phyloP scores from a whole-genome alignment of 1,140 invertebrate genomes.

The Trichonephila inaurata region DNA sequence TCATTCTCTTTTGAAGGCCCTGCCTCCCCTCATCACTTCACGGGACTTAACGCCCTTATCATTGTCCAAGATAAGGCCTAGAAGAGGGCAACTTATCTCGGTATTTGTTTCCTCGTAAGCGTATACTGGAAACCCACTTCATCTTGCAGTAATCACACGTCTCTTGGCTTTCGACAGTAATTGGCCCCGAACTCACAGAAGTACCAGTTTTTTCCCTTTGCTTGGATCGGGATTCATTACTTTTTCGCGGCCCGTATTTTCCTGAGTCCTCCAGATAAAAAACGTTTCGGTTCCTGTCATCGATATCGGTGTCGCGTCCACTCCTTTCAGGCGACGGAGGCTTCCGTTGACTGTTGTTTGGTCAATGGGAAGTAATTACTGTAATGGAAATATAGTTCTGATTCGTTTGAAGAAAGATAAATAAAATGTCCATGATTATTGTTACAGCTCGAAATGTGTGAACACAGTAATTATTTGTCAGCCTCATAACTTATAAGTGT shows the following conservation, averaged over 20 bases:
- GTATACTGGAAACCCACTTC: slow-evolving; percentile 29
- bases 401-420: no score
- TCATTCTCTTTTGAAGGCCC: background rate
- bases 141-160: slow-evolving; percentile 75
- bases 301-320: background rate
- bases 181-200: slow-evolving; percentile 34
- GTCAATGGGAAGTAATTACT: background rate
- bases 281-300: background rate
- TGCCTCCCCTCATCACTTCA: background rate
- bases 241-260: slow-evolving; percentile 51
- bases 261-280: slow-evolving; percentile 41
- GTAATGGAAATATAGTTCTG: no score
- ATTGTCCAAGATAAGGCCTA: slow-evolving; percentile 31
- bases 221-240: slow-evolving; percentile 26
- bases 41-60: slow-evolving; percentile 68
- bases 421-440: no score
- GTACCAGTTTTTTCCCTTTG: background rate
- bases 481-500: no score
- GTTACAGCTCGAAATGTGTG: no score
- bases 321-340: background rate
- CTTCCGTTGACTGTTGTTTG: background rate
- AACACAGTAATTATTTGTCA: no score
- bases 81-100: slow-evolving; percentile 67
- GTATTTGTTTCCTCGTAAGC: slow-evolving; percentile 34
- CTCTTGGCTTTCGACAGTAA: slow-evolving; percentile 63